Base-by-base conservation (phyloP, 2,113 vertebrate genomes). In the Labrus mixtus region DNA sequence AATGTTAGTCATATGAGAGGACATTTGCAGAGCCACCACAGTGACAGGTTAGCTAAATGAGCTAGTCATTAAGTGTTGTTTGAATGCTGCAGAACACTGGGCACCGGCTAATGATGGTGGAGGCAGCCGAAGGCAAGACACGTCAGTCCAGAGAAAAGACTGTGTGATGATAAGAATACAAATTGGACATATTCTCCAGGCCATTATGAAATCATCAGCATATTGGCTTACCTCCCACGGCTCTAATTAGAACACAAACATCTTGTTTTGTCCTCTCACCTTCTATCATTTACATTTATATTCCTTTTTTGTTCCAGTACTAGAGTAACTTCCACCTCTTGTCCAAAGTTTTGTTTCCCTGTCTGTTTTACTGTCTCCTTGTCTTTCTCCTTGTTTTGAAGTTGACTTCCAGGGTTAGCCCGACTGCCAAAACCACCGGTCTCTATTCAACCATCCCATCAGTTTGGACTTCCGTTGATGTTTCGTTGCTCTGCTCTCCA, bases 61-160 rank as follows among this genome's bases (percentile, higher is more conserved):
- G 69, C 68, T 55, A 16, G 70, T 68, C 76, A 23, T 85, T 83
- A 85, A 45, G 61, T 69, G 78, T 61, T 66, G 53, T 77, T 62
- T 82, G 61, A 83, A 83, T 59, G 85, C 57, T 63, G 73, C 36
- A 73, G 22, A 78, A 65, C 68, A 60, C 70, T 57, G 50, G 73
- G 76, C 76, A 68, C 76, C 54, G 33, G 59, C 76, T 92, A 89
- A 91, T 92, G 76, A 90, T 81, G 70, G 41, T 53, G 46, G 72
- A 83, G 75, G 64, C 68, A 70, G 86, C 83, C 58, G 9, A 58
- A 68, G 81, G 90, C 83, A 25, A 82, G 66, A 68, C 64, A 54
- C 70, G 37, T 85, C 80, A 73, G 58, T 81, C 62, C 68, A 59
- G 36, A 56, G 69, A 80, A 62, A 9, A 65, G 25, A 62, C 58